phyloP scores from a whole-genome alignment of 2,797 vertebrate genomes.

The Argya squamiceps region DNA sequence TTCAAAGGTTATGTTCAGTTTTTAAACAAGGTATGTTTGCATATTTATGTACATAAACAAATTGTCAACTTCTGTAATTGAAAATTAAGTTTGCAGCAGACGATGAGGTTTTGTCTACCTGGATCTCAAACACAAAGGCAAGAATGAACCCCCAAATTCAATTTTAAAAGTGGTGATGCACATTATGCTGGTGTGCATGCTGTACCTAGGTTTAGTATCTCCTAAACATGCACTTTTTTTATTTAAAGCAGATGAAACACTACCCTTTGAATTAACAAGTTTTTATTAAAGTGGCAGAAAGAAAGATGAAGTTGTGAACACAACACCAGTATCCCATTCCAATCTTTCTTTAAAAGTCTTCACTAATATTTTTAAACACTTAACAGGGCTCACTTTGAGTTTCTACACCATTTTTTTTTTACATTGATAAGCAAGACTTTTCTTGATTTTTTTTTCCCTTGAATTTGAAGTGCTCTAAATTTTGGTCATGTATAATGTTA shows the following conservation, averaged over 20 bases:
- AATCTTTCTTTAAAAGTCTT: neutral
- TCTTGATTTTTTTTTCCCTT: neutral
- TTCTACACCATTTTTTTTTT: neutral
- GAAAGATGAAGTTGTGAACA: neutral
- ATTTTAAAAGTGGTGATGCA: neutral
- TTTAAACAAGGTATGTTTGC: neutral
- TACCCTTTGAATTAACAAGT: neutral
- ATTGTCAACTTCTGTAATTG: neutral
- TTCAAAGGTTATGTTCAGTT: neutral
- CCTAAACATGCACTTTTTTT: neutral
- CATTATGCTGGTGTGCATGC: neutral
- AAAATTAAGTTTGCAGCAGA: neutral
- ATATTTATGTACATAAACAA: neutral
- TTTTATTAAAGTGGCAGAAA: neutral
- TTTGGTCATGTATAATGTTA: neutral
- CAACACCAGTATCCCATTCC: neutral
- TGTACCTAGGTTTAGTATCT: neutral
- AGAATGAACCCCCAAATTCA: neutral
- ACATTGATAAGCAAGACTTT: neutral
- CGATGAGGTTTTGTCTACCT: neutral
- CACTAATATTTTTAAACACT: neutral
- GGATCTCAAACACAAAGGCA: neutral
- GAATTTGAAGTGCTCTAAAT: neutral
- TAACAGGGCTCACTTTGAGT: neutral
- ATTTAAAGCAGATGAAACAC: conserved; percentile 8